Evolutionary conservation across 2,797 vertebrate species (phyloP), one percentile per base, ranked within the genome.

Genomic region (Propithecus perrieri): DNA sequence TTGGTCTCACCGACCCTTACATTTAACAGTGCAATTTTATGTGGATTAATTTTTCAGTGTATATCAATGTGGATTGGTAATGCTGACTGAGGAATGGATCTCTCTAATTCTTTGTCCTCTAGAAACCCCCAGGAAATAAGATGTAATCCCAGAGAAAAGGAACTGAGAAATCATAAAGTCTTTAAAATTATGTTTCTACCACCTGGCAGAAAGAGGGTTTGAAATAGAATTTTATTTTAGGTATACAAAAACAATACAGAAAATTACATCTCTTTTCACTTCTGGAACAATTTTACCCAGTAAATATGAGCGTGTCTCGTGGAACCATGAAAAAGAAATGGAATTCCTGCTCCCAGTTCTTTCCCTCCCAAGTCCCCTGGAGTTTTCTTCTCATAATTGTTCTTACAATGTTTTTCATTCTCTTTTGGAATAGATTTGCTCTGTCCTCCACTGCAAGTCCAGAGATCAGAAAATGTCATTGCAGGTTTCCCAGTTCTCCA

Each of bases 141-240:
- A 20, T 5, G 38, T 7, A 7, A 85, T 71, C 4, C 43, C 55
- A 67, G 6, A 35, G 46, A 72, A 85, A 75, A 74, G 22, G 26
- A 24, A 85, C 4, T 41, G n/a, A 33, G 71, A 65, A 94, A n/a
- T 9, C 3, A 13, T 26, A 7, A 57, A 78, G 18, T 41, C 7
- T 85, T 67, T 76, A 61, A 65, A 72, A 69, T 20, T 24, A 79
- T 48, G 11, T 61, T 94, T 63, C 59, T 67, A 57, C 1, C 6
- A 46, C 2, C 74, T 88, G 18, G 4, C 26, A 63, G 35, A 72
- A 85, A 90, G 6, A 46, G 8, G 4, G 0, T 13, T 72, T 17
- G 24, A 46, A 90, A 59, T 4, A 81, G 57, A 89, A 80, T 50
- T 84, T 71, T 59, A 86, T 63, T 91, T 74, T 75, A 61, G 15